A percentile compares a stretch with the other conserved stretches of the same genome.
Conservation (phyloP, 1,140 invertebrate genomes). For the Drosophila arawakana region DNA sequence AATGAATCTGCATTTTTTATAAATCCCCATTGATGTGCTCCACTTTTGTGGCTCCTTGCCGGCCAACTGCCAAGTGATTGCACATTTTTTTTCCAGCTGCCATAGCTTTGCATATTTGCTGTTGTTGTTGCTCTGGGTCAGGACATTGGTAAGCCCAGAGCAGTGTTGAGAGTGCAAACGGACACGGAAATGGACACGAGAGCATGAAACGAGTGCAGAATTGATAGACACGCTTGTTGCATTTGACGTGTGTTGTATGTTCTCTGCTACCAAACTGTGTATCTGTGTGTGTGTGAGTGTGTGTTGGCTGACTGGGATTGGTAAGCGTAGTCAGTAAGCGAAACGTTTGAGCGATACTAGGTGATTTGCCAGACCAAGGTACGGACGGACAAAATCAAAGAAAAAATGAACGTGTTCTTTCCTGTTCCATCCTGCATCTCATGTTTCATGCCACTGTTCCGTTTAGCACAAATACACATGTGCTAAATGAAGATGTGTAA, state of each 20-base stretch:
- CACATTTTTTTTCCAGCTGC: constrained; percentile 39
- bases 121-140: constrained; percentile 16
- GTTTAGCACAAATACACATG: neutral
- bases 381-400: neutral
- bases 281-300: constrained; percentile 10
- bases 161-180: constrained; percentile 35
- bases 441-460: constrained; percentile 6
- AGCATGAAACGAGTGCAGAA: constrained; percentile 27
- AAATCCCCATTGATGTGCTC: constrained; percentile 82
- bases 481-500: neutral
- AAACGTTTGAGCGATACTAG: constrained; percentile 4
- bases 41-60: constrained; percentile 50
- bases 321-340: neutral
- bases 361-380: constrained; percentile 5
- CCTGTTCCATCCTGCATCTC: neutral
- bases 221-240: constrained; percentile 66
- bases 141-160: constrained; percentile 44
- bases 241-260: constrained; percentile 37
- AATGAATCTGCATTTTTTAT: constrained; percentile 83
- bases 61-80: constrained; percentile 55
- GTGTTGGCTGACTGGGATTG: constrained; percentile 6
- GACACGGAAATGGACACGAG: constrained; percentile 30
- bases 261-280: neutral
- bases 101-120: constrained; percentile 1
- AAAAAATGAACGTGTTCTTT: neutral